Base-by-base conservation (phyloP, 2,113 vertebrate genomes). In the Tupaia chinensis region DNA sequence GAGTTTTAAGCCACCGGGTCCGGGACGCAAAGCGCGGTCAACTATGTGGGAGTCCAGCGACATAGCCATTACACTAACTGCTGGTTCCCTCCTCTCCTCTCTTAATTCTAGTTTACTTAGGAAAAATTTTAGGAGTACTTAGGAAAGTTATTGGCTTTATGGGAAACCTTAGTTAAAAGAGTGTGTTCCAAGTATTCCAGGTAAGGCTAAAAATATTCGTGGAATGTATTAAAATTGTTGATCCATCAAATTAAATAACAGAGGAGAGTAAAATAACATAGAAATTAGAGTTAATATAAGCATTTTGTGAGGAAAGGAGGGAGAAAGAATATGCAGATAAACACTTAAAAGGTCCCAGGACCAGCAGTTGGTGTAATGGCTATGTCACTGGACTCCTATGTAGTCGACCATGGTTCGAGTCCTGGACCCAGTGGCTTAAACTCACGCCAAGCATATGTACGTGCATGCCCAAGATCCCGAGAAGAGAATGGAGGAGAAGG, bases 161-260 rank as follows among this genome's bases (percentile, higher is more conserved):
- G 16, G 34, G 8, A 14, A 15, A 34, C 32, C 15, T 56, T n/a
- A 81, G 56, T 4, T 44, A 44, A 44, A 44, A 9, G 22, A 3
- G 6, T 76, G 13, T 73, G 7, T 97, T 73, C 87, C 11, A 80
- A 25, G 17, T 86, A 20, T 91, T 70, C 27, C 27, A 61, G 16
- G 27, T 53, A 69, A 91, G 17, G 63, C n/a, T 74, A 10, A 81
- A 97, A 86, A 70, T 70, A 70, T 86, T 69, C 7, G n/a, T 94
- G 23, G 9, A 89, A 87, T 16, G 17, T 81, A 7, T 80, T 87
- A 81, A 89, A 54, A 2, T 5, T 93, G 85, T 20, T 32, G 16
- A 94, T 82, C n/a, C 10, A 58, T 54, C 3, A 25, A 32, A 17
- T 80, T 72, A 90, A 89, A 79, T 85, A 81, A 81, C 91, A 73